Evolutionary conservation across 2,888 invertebrate genomes (phyloP).

Genomic region (Lithosia quadra): DNA sequence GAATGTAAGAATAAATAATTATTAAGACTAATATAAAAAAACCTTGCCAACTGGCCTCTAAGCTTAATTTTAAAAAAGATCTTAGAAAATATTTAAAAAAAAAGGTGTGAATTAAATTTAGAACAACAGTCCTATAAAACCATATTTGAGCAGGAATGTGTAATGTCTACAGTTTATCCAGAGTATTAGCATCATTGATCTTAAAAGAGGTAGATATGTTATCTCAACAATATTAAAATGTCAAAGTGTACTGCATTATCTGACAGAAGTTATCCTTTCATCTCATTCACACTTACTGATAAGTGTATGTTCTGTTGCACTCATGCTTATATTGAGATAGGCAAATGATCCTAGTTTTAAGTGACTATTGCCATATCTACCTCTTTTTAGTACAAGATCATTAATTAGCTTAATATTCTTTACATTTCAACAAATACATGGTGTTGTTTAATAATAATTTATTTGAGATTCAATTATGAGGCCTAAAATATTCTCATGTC

Average conservation of each 20-base stretch:
- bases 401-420: background rate
- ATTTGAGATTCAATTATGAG: background rate
- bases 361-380: background rate
- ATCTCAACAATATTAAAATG: background rate
- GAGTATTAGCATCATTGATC: background rate
- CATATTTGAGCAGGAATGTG: constrained; percentile 15
- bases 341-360: no score
- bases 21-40: constrained; percentile 28
- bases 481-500: background rate
- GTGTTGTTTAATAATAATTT: background rate
- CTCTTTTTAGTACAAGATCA: background rate
- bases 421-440: background rate
- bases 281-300: background rate
- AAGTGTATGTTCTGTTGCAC: no score
- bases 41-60: constrained; percentile 27
- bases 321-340: no score
- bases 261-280: background rate
- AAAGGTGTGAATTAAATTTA: background rate
- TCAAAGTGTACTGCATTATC: background rate
- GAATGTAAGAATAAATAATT: constrained; percentile 42
- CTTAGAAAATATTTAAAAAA: constrained; percentile 1
- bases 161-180: background rate
- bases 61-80: background rate
- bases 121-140: background rate
- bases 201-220: background rate